These are phyloP conservation scores for Campylomormyrus tamandua DNA, from an alignment of 2,113 vertebrate genomes.

Conservation along the genomic window DNA sequence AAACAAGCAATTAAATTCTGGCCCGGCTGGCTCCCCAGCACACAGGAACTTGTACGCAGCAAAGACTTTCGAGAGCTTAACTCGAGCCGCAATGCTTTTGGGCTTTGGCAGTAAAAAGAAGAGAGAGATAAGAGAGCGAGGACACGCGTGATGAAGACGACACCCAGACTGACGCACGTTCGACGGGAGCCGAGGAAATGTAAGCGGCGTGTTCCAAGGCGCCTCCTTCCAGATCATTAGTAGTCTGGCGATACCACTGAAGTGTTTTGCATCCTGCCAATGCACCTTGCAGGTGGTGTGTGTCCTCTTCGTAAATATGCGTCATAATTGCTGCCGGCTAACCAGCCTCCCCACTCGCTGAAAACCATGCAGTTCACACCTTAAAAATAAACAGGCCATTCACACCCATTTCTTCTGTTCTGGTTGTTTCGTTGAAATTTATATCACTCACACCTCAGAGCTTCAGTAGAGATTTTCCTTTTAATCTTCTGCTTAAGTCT, in stretches of 20 bases:
- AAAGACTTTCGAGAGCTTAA: neutral
- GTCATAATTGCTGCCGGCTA: neutral
- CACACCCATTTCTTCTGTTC: neutral
- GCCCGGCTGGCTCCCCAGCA: neutral
- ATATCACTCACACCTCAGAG: neutral
- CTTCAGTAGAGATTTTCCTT: neutral
- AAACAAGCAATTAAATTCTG: neutral
- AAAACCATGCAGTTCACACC: neutral
- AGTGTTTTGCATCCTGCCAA: neutral
- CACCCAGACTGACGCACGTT: neutral
- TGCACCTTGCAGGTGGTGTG: neutral
- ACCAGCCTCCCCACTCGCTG: neutral
- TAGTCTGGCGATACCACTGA: neutral
- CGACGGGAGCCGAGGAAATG: neutral
- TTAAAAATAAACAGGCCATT: neutral
- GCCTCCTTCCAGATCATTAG: neutral
- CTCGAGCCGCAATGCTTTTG: neutral
- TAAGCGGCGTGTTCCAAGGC: neutral
- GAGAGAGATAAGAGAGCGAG: neutral
- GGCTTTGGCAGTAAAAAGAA: neutral
- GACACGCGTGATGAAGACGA: neutral
- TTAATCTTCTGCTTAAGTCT: neutral
- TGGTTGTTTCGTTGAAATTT: neutral
- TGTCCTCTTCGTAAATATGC: neutral
- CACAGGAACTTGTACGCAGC: neutral